A percentile compares a stretch with the other conserved stretches of the same genome.
phyloP scores from a whole-genome alignment of 1,140 invertebrate species.

The Macrotrachela quadricornifera region DNA sequence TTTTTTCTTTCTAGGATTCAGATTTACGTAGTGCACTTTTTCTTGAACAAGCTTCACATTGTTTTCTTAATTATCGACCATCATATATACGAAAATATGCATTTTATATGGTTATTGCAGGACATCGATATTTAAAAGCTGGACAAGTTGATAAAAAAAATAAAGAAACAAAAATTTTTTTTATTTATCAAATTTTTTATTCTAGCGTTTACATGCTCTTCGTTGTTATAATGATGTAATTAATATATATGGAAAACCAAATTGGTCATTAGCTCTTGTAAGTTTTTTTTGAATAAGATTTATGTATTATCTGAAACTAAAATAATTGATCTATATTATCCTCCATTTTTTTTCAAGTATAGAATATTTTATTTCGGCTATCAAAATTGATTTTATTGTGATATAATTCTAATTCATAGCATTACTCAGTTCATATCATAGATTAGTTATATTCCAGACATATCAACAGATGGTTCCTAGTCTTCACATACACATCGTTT shows the following conservation, averaged over 20 bases:
- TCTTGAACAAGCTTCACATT: constrained; percentile 80
- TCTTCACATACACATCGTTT: too few relatives aligned
- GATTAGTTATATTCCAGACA: too few relatives aligned
- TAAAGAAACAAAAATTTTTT: too few relatives aligned
- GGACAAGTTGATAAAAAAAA: constrained; percentile 36
- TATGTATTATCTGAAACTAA: too few relatives aligned
- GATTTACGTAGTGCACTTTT: constrained; percentile 55
- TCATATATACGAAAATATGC: constrained; percentile 74
- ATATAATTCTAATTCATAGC: too few relatives aligned
- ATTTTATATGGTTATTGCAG: constrained; percentile 85
- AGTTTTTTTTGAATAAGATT: neutral
- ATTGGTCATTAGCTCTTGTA: constrained; percentile 62
- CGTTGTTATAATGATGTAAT: constrained; percentile 73
- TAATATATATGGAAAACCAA: constrained; percentile 56
- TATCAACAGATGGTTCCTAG: too few relatives aligned
- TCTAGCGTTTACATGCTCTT: constrained; percentile 57
- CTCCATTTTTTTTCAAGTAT: too few relatives aligned
- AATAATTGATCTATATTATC: too few relatives aligned
- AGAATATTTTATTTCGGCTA: too few relatives aligned
- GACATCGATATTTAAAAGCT: constrained; percentile 67
- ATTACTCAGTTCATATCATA: too few relatives aligned
- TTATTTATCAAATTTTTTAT: neutral
- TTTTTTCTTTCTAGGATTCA: constrained; percentile 20
- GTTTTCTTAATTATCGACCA: constrained; percentile 50
- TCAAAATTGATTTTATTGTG: too few relatives aligned